phyloP scores from a whole-genome alignment of 2,113 vertebrate species.

The Indicator maculatus region DNA sequence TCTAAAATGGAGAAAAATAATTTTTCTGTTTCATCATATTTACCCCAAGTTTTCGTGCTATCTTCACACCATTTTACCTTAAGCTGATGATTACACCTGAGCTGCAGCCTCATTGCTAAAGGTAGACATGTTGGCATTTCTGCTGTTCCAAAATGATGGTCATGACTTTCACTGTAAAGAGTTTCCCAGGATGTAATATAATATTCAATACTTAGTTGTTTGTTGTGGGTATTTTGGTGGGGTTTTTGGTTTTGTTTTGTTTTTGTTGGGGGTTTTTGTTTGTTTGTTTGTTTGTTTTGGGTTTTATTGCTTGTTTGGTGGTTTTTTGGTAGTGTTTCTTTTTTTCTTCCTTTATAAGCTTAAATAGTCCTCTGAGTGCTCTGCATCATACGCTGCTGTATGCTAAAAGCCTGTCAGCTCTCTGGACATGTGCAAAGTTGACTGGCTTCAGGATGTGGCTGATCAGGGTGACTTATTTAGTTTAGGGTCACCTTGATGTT shows the following conservation, averaged over 20 bases:
- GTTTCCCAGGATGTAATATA: background rate
- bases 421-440: background rate
- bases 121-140: background rate
- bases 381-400: background rate
- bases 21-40: background rate
- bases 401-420: background rate
- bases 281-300: too few relatives aligned
- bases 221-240: too few relatives aligned
- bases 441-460: background rate
- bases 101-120: background rate
- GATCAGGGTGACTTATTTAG: background rate
- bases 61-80: background rate
- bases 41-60: background rate
- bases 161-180: background rate
- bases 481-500: background rate
- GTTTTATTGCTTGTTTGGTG: too few relatives aligned
- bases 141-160: background rate
- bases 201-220: background rate
- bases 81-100: background rate
- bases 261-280: too few relatives aligned
- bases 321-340: too few relatives aligned
- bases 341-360: background rate
- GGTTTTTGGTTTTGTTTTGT: too few relatives aligned
- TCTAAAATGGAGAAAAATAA: background rate
- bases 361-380: background rate